These are phyloP conservation scores for Scaptomyza tumidula DNA, from an alignment of 2,888 invertebrate species.

Conservation along the genomic window DNA sequence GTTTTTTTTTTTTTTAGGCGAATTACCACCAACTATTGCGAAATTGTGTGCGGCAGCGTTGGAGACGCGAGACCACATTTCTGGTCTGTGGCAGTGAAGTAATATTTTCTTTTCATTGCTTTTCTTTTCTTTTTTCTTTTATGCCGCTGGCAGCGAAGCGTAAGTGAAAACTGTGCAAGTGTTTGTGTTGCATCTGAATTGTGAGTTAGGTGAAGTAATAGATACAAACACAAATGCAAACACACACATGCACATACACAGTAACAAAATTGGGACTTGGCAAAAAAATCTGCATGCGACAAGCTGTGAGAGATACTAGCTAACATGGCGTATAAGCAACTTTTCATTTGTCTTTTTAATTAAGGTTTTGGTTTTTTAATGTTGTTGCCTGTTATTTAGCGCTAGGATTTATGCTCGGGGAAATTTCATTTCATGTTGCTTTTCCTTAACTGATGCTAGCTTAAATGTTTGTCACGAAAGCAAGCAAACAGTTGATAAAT, in stretches of 20 bases:
- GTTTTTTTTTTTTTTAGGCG: constrained; percentile 58
- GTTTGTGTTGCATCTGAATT: constrained; percentile 47
- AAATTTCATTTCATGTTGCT: constrained; percentile 25
- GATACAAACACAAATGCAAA: constrained; percentile 17
- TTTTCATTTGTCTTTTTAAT: constrained; percentile 56
- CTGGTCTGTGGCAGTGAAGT: constrained; percentile 81
- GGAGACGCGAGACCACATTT: constrained; percentile 61
- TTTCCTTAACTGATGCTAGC: constrained; percentile 34
- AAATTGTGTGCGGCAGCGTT: constrained; percentile 67
- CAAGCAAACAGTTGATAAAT: constrained; percentile 26
- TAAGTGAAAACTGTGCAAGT: constrained; percentile 67
- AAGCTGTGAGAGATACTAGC: constrained; percentile 13
- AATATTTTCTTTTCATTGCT: constrained; percentile 73
- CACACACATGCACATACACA: background rate
- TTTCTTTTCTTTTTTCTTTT: constrained; percentile 51
- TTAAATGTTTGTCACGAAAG: constrained; percentile 31
- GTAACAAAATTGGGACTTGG: constrained; percentile 65
- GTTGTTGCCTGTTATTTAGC: constrained; percentile 4
- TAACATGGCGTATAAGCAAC: constrained; percentile 57
- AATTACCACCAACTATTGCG: constrained; percentile 80
- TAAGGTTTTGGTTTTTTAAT: constrained; percentile 37
- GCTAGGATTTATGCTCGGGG: constrained; percentile 57
- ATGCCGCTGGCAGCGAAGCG: constrained; percentile 62
- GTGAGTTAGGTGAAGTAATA: constrained; percentile 72
- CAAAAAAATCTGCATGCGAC: constrained; percentile 63